phyloP scores from a whole-genome alignment of 2,888 invertebrate genomes.

The Odontothrips loti region DNA sequence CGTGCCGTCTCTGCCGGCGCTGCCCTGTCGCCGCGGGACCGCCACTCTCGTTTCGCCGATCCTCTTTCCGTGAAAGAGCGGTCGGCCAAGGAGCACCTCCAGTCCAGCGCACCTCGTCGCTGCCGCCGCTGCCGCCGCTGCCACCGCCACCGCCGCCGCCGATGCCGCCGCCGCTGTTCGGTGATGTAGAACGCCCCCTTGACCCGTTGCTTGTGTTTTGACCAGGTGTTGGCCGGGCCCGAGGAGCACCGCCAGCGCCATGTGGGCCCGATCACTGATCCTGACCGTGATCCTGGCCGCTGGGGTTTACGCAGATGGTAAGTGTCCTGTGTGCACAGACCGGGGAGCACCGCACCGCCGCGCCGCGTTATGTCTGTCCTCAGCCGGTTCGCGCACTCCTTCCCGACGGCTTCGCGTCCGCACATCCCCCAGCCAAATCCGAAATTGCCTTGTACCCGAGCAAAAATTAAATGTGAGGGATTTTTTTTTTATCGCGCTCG shows the following conservation, averaged over 20 bases:
- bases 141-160: neutral
- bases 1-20: too few relatives aligned
- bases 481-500: too few relatives aligned
- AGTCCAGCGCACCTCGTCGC: neutral
- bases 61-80: too few relatives aligned
- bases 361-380: too few relatives aligned
- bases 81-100: neutral
- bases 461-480: too few relatives aligned
- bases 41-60: too few relatives aligned
- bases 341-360: too few relatives aligned
- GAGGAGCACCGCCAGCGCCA: neutral
- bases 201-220: neutral
- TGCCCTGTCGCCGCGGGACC: neutral
- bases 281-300: neutral
- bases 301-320: neutral
- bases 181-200: conserved; percentile 20
- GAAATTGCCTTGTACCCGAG: too few relatives aligned
- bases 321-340: neutral
- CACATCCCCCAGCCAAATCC: too few relatives aligned
- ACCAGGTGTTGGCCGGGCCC: conserved; percentile 10
- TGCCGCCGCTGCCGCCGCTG: neutral
- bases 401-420: too few relatives aligned
- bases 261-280: neutral
- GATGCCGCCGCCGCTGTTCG: neutral
- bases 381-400: too few relatives aligned